Evolutionary conservation across 2,888 invertebrate species (phyloP).

Genomic region (Rhabditophanes sp.): DNA sequence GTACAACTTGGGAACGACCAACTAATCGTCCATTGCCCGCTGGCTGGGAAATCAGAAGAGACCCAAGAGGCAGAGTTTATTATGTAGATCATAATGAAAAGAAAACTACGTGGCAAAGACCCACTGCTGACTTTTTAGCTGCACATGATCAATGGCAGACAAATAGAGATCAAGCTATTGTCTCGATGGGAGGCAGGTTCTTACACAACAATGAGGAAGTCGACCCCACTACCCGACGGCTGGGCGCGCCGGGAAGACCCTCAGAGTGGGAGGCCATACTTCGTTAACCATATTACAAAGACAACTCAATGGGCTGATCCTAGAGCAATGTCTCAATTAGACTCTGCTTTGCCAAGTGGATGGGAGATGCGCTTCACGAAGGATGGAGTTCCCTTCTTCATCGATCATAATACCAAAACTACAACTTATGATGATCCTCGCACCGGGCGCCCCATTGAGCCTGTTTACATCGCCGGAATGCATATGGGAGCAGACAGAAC

Average conservation of each 20-base stretch:
- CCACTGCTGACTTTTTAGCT: conserved; percentile 69
- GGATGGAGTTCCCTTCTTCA: conserved; percentile 77
- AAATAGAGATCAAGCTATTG: conserved; percentile 75
- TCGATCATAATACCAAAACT: conserved; percentile 89
- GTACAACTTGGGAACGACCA: conserved; percentile 84
- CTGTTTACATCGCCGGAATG: conserved; percentile 84
- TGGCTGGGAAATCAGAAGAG: too few relatives aligned
- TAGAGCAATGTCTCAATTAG: too few relatives aligned
- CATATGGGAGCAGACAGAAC: conserved; percentile 89
- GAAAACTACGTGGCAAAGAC: conserved; percentile 73
- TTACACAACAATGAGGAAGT: too few relatives aligned
- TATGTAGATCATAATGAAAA: conserved; percentile 92
- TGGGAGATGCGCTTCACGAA: conserved; percentile 95
- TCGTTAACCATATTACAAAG: conserved; percentile 93
- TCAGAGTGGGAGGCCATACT: conserved; percentile 73
- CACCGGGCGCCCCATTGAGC: conserved; percentile 52
- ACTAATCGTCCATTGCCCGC: conserved; percentile 61
- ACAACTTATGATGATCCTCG: conserved; percentile 94
- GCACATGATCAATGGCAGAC: conserved; percentile 87
- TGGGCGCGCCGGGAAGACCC: conserved; percentile 83
- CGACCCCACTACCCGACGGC: too few relatives aligned
- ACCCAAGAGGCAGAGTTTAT: conserved; percentile 78
- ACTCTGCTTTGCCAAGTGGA: too few relatives aligned
- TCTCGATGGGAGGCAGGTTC: too few relatives aligned
- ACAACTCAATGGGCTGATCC: conserved; percentile 99